A percentile compares a stretch with the other conserved stretches of the same genome.
These are phyloP conservation scores for Sceliomorpha sp. DNA, from an alignment of 2,888 invertebrate species.

Conservation along the genomic window DNA sequence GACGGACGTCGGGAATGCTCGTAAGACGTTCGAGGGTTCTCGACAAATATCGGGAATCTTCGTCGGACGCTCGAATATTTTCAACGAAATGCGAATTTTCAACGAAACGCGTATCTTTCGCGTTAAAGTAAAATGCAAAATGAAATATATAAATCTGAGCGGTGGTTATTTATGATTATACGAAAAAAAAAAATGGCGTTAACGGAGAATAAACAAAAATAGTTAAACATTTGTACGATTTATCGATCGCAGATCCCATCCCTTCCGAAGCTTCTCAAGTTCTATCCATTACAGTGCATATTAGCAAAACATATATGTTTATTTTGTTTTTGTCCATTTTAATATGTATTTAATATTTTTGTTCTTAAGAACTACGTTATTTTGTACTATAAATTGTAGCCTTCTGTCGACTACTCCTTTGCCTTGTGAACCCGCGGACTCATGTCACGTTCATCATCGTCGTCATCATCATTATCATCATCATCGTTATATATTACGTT, in stretches of 20 bases:
- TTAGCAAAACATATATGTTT: slow-evolving; percentile 67
- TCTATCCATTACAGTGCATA: slow-evolving; percentile 62
- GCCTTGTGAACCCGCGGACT: slow-evolving; percentile 59
- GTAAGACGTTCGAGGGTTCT: no score
- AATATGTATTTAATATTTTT: slow-evolving; percentile 51
- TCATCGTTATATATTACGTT: slow-evolving; percentile 24
- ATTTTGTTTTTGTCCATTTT: slow-evolving; percentile 47
- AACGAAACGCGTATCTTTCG: no score
- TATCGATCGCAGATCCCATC: slow-evolving; percentile 35
- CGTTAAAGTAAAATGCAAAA: no score
- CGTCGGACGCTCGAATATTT: no score
- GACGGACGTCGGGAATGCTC: no score
- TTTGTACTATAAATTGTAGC: slow-evolving; percentile 79
- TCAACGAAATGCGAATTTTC: no score
- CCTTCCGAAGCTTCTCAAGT: slow-evolving; percentile 15
- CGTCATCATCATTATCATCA: slow-evolving; percentile 16
- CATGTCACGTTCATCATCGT: slow-evolving; percentile 49
- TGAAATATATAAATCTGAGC: no score
- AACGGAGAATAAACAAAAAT: no score
- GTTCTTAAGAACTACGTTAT: slow-evolving; percentile 73
- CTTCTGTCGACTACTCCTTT: slow-evolving; percentile 54
- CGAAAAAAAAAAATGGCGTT: not conserved
- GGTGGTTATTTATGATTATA: no score
- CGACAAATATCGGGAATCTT: no score
- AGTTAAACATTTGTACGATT: no score